Evolutionary conservation across 2,797 vertebrate genomes (phyloP), one percentile per base, ranked within the genome.

Genomic region (Acanthurus leucopareius): DNA sequence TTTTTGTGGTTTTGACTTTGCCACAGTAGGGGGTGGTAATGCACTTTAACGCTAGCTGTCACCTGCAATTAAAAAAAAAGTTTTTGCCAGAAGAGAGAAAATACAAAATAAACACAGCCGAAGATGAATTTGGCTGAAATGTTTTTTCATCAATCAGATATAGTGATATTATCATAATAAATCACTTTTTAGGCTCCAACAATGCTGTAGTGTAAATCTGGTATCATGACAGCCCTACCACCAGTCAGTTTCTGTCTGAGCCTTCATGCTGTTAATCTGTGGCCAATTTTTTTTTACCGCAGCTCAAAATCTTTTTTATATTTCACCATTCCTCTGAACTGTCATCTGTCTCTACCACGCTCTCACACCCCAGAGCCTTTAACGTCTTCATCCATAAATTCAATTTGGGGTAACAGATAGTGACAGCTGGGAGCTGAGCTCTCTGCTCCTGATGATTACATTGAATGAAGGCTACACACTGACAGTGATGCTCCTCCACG

Each of bases 361-460:
- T n/a, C 51, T 52, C 68, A 53, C 60, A 28, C 10, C 7, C 25
- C 45, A 28, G 7, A 77, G 66, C 61, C 61, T 89, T 82, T 82
- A 84, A 85, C 32, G 63, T 76, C 63, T 75, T 77, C 42, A 79
- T 73, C 58, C 67, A 85, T 84, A 74, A 82, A 88, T 85, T 87
- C 66, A 73, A 83, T 85, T 83, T 85, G 51, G 69, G 62, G 62
- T 58, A 73, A 88, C 79, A 75, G 79, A 82, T 69, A 59, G 69
- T 76, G 81, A 58, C 45, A 13, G 81, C 77, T 45, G 61, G n/a
- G 64, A 75, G 69, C 57, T 22, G 14, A 76, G 82, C 74, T 85
- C 47, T 76, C 45, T 68, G 76, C 57, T 85, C 56, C 73, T 60
- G 62, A 64, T 65, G 74, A 80, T 83, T 53, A 35, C 65, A 14